Percentiles rank a stretch among this genome's conserved stretches.
phyloP scores from a whole-genome alignment of 1,140 invertebrate species.

The Drosophila quadrilineata region DNA sequence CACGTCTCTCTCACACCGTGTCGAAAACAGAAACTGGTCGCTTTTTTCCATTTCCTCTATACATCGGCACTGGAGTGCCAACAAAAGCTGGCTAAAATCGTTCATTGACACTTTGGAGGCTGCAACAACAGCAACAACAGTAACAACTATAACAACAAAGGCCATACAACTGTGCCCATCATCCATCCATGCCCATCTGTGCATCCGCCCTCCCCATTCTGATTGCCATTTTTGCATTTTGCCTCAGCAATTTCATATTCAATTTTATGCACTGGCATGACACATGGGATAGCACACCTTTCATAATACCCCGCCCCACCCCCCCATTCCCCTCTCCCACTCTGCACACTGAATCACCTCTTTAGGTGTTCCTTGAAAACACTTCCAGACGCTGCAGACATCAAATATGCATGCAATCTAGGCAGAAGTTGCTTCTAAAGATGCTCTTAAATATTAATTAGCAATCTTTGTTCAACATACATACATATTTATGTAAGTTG shows the following conservation, averaged over 20 bases:
- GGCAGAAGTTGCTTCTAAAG: too few species aligned
- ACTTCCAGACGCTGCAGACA: too few species aligned
- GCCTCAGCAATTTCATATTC: constrained; percentile 49
- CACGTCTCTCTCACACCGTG: neutral
- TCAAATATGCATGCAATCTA: too few species aligned
- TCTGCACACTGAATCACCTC: too few species aligned
- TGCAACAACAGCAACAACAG: constrained; percentile 7
- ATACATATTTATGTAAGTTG: too few species aligned
- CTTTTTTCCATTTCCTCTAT: constrained; percentile 31
- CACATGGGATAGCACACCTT: too few species aligned
- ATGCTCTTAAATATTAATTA: too few species aligned
- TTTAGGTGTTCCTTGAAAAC: too few species aligned
- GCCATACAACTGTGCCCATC: constrained; percentile 12
- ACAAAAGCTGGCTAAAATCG: constrained; percentile 64
- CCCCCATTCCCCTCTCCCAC: neutral
- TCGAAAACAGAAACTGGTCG: constrained; percentile 19
- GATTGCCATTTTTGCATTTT: constrained; percentile 38
- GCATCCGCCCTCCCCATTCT: neutral
- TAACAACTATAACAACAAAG: too few species aligned
- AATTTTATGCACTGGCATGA: constrained; percentile 57
- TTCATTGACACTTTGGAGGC: constrained; percentile 63
- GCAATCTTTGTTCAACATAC: too few species aligned
- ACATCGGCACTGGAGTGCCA: constrained; percentile 27
- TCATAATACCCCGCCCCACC: too few species aligned
- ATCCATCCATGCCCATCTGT: neutral